These are phyloP conservation scores for Nephrotoma guestfalica DNA, from an alignment of 2,888 invertebrate genomes.

Conservation along the genomic window DNA sequence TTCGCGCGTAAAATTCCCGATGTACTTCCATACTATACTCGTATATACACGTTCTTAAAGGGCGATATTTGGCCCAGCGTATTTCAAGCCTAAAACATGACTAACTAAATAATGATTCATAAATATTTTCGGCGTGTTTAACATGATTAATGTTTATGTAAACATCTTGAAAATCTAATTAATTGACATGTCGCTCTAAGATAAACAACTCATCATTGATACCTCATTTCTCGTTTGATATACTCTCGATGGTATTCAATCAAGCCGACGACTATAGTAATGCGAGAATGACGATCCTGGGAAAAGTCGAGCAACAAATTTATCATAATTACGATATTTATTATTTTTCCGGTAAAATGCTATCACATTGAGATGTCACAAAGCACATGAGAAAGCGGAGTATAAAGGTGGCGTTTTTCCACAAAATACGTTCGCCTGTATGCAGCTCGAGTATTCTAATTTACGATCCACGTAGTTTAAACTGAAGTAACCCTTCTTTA, in stretches of 20 bases:
- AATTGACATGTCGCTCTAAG: background rate
- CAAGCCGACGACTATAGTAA: background rate
- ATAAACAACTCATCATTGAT: background rate
- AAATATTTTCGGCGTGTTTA: background rate
- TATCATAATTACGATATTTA: background rate
- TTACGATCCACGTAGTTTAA: background rate
- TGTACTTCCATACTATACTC: background rate
- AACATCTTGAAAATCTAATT: background rate
- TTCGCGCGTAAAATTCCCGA: background rate
- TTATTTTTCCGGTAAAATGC: background rate
- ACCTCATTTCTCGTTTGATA: background rate
- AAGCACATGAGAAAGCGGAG: background rate
- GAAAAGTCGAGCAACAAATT: background rate
- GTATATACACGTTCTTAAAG: background rate
- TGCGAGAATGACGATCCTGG: background rate
- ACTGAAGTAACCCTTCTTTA: background rate
- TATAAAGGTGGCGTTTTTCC: background rate
- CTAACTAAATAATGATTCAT: background rate
- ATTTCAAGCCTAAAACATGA: background rate
- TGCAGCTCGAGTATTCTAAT: background rate
- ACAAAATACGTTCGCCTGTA: background rate
- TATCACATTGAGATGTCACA: background rate
- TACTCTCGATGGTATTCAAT: background rate
- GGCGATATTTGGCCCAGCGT: background rate
- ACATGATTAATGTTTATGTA: background rate